Base-by-base conservation (phyloP, 1,140 invertebrate genomes). In the Araneus ventricosus region DNA sequence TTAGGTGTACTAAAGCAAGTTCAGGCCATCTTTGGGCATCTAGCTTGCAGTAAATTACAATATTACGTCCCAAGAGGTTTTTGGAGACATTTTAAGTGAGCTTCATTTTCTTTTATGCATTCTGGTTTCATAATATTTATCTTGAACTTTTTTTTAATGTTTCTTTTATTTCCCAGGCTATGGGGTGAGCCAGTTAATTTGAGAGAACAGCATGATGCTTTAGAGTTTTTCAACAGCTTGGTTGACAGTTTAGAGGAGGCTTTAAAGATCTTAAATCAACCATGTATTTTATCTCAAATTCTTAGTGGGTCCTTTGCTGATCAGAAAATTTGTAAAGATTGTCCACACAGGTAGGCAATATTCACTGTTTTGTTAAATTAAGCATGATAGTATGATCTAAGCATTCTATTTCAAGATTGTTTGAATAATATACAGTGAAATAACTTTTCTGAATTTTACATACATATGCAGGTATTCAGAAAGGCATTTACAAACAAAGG, bases 291-390 rank as follows among this genome's bases (percentile, higher is more conserved):
- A 97, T 97, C 98, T 27, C 98, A 98, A 95, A 98, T 99, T 87
- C 96, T 99, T 93, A 99, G 99, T 92, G 99, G 99, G 45, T 98
- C 98, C 45, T 99, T 99, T 96, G 99, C 98, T 79, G 99, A 99
- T 96, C 99, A 99, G 95, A 99, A 99, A 96, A 99, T 99, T 94
- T 99, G 99, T 95, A 99, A 99, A 96, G 99, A 98, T 94, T 99
- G 99, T 96, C 99, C 99, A 80, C 99, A 99, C 96, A 97, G 98
- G 95, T 99, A 98, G 96, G 94, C 10, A 14, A n/a, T 52, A 14
- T 52, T 52, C 2, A 52, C 45, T 52, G 10, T 52, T 75, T 30
- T n/a, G n/a, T n/a, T n/a, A n/a, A n/a, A n/a, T n/a, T n/a, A n/a
- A n/a, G n/a, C n/a, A n/a, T n/a, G n/a, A n/a, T n/a, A n/a, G n/a